These are phyloP conservation scores for Hymenopus coronatus DNA, from an alignment of 2,888 invertebrate genomes.

Conservation along the genomic window DNA sequence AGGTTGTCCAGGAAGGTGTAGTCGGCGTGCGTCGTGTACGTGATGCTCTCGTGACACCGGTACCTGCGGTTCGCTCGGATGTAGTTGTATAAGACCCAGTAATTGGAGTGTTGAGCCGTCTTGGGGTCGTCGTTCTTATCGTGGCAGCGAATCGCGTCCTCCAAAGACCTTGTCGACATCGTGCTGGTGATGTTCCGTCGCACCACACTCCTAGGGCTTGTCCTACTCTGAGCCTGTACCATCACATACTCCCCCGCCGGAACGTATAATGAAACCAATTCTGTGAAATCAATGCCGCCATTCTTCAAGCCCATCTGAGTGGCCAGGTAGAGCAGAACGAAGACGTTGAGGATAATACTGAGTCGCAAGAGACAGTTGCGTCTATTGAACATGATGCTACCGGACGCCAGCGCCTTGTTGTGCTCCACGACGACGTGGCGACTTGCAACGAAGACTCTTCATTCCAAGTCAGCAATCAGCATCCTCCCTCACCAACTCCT, in stretches of 20 bases:
- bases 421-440: not conserved
- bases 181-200: too few relatives aligned
- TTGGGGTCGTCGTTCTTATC: not conserved
- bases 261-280: constrained; percentile 46
- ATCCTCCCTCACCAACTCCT: too few relatives aligned
- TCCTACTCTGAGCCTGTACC: not conserved
- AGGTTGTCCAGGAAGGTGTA: constrained; percentile 46
- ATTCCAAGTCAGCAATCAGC: constrained; percentile 13
- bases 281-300: constrained; percentile 37
- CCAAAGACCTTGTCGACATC: not conserved
- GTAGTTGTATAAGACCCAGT: constrained; percentile 44
- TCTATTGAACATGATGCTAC: constrained; percentile 46
- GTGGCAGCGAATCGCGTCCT: not conserved
- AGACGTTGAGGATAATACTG: constrained; percentile 71
- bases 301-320: constrained; percentile 54
- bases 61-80: constrained; percentile 33
- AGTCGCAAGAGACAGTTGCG: constrained; percentile 72
- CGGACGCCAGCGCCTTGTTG: not conserved
- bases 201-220: not conserved
- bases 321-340: constrained; percentile 67
- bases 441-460: constrained; percentile 5
- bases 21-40: constrained; percentile 47
- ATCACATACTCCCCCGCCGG: not conserved
- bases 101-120: constrained; percentile 41
- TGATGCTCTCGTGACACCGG: constrained; percentile 43